phyloP scores from a whole-genome alignment of 1,140 invertebrate species.

The Drosophila sturtevanti region DNA sequence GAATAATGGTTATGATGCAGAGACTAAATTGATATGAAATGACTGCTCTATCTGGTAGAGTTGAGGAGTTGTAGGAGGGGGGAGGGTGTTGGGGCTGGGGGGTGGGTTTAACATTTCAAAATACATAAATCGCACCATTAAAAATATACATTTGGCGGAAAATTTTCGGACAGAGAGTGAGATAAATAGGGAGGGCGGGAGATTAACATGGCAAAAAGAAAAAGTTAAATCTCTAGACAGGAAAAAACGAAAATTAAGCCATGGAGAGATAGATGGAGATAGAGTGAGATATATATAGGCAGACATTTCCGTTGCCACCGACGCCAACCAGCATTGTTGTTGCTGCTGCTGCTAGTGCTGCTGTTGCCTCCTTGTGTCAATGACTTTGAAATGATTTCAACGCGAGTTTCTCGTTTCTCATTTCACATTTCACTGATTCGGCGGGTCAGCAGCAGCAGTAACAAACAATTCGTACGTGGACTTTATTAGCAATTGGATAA shows the following conservation, averaged over 20 bases:
- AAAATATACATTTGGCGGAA: conserved; percentile 13
- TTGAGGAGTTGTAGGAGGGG: neutral
- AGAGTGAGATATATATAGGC: conserved; percentile 21
- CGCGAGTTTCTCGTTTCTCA: conserved; percentile 70
- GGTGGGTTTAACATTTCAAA: neutral
- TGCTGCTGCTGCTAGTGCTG: neutral
- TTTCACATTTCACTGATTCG: conserved; percentile 58
- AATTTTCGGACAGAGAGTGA: conserved; percentile 19
- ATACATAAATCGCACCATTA: conserved; percentile 17
- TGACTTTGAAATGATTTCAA: conserved; percentile 78
- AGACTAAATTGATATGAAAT: conserved; percentile 11
- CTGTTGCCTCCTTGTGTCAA: conserved; percentile 52
- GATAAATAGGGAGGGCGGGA: conserved; percentile 28
- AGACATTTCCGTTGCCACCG: conserved; percentile 28
- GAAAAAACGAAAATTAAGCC: conserved; percentile 43
- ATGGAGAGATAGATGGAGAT: conserved; percentile 21
- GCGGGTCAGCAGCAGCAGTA: conserved; percentile 52
- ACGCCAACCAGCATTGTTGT: conserved; percentile 6
- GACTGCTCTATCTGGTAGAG: neutral
- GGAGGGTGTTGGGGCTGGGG: neutral
- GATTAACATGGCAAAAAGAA: conserved; percentile 56
- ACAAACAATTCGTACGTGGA: conserved; percentile 54
- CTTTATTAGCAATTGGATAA: conserved; percentile 78
- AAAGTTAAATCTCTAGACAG: conserved; percentile 68
- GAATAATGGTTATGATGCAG: conserved; percentile 5